Conservation (phyloP, 2,113 vertebrate species). For the Vicugna pacos region DNA sequence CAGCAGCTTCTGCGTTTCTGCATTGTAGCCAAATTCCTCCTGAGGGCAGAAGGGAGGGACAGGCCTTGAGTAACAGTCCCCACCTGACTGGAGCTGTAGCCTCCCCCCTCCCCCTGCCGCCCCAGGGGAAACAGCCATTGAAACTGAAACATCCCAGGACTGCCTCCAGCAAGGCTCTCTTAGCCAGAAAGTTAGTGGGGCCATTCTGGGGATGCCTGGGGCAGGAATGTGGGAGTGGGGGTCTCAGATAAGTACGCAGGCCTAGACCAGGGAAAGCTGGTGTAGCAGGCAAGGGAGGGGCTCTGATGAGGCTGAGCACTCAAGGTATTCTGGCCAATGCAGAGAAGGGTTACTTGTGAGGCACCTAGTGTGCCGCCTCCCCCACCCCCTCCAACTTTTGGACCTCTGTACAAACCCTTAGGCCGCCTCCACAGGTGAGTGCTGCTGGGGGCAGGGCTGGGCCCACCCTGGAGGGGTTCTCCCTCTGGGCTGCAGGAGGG, state of each 20-base stretch:
- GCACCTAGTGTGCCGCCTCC: conserved; percentile 19
- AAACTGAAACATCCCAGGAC: background rate
- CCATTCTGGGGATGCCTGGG: conserved; percentile 37
- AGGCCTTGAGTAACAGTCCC: conserved; percentile 32
- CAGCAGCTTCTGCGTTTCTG: conserved; percentile 97
- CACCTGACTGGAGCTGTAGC: conserved; percentile 5
- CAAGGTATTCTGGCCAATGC: conserved; percentile 36
- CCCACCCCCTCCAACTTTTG: background rate
- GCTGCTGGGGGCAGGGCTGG: conserved; percentile 76
- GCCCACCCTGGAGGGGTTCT: conserved; percentile 79
- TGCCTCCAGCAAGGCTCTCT: conserved; percentile 62
- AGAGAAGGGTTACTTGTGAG: conserved; percentile 65
- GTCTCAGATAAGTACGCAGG: conserved; percentile 57
- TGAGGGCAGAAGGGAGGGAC: conserved; percentile 77
- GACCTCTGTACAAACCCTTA: conserved; percentile 65
- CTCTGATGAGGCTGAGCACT: conserved; percentile 69
- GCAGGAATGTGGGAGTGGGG: background rate
- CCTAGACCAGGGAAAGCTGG: conserved; percentile 57
- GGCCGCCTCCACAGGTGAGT: conserved; percentile 77
- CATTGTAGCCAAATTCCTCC: conserved; percentile 99
- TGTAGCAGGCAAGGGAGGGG: conserved; percentile 62
- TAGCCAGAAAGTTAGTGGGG: conserved; percentile 55
- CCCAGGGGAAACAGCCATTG: conserved; percentile 47
- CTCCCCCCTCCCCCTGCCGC: conserved; percentile 40
- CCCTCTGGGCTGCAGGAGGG: conserved; percentile 79